Base-by-base conservation (phyloP, 2,113 vertebrate genomes). In the Nycticorax nycticorax region DNA sequence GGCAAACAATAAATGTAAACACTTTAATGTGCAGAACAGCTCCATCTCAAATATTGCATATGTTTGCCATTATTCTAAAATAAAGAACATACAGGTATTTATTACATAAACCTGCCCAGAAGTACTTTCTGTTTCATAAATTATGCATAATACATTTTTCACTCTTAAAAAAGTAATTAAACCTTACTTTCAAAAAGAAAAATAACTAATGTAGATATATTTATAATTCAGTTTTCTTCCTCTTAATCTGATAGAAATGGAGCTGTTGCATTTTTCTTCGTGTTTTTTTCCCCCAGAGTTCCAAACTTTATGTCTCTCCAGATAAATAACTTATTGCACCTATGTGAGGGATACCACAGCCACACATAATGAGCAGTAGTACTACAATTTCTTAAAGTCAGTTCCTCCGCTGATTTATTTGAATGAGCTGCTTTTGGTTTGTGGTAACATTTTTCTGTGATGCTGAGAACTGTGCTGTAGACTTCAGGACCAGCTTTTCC, bases 11-110 rank as follows among this genome's bases (percentile, higher is more conserved):
- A 83, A 89, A 76, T 73, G 48, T 79, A 85, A 90, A 83, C 73
- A 75, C 45, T 24, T 79, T 72, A 85, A 68, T 68, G 60, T 73
- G 48, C 53, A 76, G 39, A 90, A 57, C 30, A 76, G 24, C 19
- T 76, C 21, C 26, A 7, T 56, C 62, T 88, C 57, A 93, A 63
- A 53, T 80, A 94, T 76, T 75, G 21, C 30, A 52, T 32, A 0
- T 35, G 76, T 90, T 94, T 88, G 53, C 76, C 85, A 72, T 85
- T 92, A 82, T 68, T 94, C 33, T 73, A 80, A 85, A 85, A 68
- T 47, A 85, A 94, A 62, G 18, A 84, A 39, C 3, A 21, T 32
- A 45, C 6, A 43, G 14, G 6, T 69, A 91, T 83, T 92, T 91
- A 87, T 86, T 84, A 53, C 33, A 74, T 53, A 73, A 81, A 62